Conservation (phyloP, 2,113 vertebrate species). For the Sapayoa aenigma region DNA sequence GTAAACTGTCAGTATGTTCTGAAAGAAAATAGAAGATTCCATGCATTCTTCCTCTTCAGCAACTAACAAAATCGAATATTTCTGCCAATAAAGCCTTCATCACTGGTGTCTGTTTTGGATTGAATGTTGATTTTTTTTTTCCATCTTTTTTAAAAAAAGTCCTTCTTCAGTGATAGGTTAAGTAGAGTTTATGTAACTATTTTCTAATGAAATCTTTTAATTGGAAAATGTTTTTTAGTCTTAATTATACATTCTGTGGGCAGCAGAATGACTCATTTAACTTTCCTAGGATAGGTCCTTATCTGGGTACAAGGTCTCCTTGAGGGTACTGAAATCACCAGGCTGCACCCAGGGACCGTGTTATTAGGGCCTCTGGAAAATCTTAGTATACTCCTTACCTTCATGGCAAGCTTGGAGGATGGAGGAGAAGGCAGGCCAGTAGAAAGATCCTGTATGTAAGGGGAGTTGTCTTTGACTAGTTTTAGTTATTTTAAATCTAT, state of each 20-base stretch:
- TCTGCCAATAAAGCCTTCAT: not conserved
- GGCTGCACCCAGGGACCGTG: not conserved
- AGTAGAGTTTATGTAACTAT: not conserved
- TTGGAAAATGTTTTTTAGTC: not conserved
- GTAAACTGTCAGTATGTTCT: not conserved
- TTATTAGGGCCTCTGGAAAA: not conserved
- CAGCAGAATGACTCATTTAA: not conserved
- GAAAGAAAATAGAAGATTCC: not conserved
- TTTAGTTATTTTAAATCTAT: not conserved
- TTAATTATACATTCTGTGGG: not conserved
- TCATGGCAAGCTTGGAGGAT: not conserved
- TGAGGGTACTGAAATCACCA: not conserved
- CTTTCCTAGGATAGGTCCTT: not conserved
- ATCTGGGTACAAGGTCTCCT: not conserved
- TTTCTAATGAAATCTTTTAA: not conserved
- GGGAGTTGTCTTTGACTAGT: not conserved
- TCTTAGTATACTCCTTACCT: not conserved
- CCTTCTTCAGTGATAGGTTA: not conserved
- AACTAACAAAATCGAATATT: slow-evolving; percentile 1
- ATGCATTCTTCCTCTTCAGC: not conserved
- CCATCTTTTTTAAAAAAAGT: not conserved
- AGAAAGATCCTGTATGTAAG: not conserved
- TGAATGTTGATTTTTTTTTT: not conserved
- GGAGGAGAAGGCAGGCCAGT: not conserved
- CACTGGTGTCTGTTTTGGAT: not conserved